Base-by-base conservation (phyloP, 2,797 vertebrate genomes). In the Borostomias antarcticus region DNA sequence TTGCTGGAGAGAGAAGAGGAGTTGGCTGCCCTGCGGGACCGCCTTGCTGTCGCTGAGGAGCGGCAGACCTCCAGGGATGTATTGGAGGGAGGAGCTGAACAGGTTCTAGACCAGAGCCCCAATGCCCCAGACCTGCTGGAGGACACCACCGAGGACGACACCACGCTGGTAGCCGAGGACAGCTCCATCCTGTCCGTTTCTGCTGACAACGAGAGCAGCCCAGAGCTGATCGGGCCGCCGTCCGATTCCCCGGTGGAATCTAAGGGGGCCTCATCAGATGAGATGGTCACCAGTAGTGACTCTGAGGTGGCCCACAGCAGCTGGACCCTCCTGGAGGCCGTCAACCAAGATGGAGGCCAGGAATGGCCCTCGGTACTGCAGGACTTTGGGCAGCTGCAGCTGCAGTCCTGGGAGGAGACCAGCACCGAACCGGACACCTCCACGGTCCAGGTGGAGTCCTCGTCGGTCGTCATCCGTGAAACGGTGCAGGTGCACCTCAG, bases 271-370 rank as follows among this genome's bases (percentile, higher is more conserved):
- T 92, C 92, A 0, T 94, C 93, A 0, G 93, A 94, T 58, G 92
- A 94, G 66, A 94, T 94, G 92, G 89, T 93, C 0, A 86, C 89
- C 53, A 94, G 92, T 56, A 92, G 88, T 21, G 93, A 94, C 72
- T 94, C 93, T 8, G 93, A 94, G 74, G 92, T 93, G 58, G 92
- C 89, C 33, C 93, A 93, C 78, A 93, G 90, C 82, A 94, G 91
- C 87, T 94, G 93, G 93, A 93, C 93, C 10, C 87, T 94, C 37
- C 69, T 94, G 62, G 93, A 94, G 53, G 91, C 93, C 48, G 66
- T 92, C 59, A 93, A 90, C 78, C 92, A 92, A 79, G 93, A 94
- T 4, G 85, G 84, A 40, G 78, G 83, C 64, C 91, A 90, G 73
- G 92, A 94, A 57, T 94, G 92, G 93, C 85, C 89, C 1, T 83